Evolutionary conservation across 1,140 invertebrate species (phyloP), one percentile per base, ranked within the genome.

Genomic region (Camponotus floridanus): DNA sequence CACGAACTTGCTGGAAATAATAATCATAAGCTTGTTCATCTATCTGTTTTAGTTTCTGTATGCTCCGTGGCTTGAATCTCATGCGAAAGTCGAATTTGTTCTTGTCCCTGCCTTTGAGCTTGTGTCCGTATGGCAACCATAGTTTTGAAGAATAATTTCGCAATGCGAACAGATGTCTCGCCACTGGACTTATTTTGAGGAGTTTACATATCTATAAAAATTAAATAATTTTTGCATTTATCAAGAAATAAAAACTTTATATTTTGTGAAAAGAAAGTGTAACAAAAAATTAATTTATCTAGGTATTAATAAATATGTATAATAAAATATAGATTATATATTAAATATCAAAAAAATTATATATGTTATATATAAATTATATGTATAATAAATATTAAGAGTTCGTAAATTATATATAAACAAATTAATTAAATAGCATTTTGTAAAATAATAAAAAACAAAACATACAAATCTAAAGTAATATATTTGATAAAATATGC

Each of bases 1-100:
- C 95, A 55, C 97, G 95, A 45, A 97, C 97, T 97, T 99, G 98
- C 94, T 97, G 96, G 93, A 98, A 98, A 93, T 97, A 97, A 94
- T 98, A 98, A 91, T 98, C 96, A 92, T 98, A 98, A 15, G 98
- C 97, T 73, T 96, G 96, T 33, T 94, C 88, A 95, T 98, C 98
- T 55, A 97, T 94, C 76, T 96, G 95, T 85, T 96, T 96, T 18
- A 98, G 93, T 76, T 96, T 95, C 45, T 95, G 94, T 62, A 98
- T 92, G 89, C 95, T 96, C 0, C 97, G 94, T 31, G 97, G 96
- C 94, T 97, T 98, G 91, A 97, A 98, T 86, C 98, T 95, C 85
- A 98, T 95, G 76, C 98, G 96, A 90, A 98, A 97, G 84, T 98
- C 97, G 90, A 97, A 97, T 88, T 95, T 95, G 86, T 94, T 93